Conservation (phyloP, 2,797 vertebrate species). For the Sebastes matsubarae region DNA sequence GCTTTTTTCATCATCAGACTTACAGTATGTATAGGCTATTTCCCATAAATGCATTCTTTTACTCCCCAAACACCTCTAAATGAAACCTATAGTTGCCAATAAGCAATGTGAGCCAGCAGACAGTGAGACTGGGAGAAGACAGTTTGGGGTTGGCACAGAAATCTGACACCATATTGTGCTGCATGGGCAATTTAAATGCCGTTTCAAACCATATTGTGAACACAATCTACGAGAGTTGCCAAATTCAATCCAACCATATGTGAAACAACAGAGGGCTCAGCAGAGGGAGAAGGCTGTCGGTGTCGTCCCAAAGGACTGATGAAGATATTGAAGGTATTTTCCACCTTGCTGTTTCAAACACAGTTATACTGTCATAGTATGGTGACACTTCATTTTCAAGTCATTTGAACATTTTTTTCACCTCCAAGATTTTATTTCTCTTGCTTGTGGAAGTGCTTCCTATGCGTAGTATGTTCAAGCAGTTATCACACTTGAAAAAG, state of each 20-base stretch:
- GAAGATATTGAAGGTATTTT: background rate
- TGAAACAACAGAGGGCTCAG: constrained; percentile 16
- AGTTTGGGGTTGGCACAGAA: background rate
- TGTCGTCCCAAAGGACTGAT: background rate
- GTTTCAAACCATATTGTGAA: constrained; percentile 37
- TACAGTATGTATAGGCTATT: background rate
- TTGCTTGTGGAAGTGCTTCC: background rate
- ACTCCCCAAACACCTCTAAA: background rate
- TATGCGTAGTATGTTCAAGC: background rate
- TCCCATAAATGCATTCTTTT: background rate
- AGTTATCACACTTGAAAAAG: background rate
- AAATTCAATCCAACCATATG: constrained; percentile 30
- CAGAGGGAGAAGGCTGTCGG: background rate
- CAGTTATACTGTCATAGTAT: background rate
- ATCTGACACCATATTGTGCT: constrained; percentile 22
- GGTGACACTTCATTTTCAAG: background rate
- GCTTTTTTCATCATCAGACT: background rate
- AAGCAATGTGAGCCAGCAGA: background rate
- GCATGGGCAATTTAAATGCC: constrained; percentile 14
- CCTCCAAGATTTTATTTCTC: background rate
- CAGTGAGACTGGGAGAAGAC: background rate
- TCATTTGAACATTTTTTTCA: background rate
- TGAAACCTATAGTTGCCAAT: background rate
- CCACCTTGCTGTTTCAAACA: background rate
- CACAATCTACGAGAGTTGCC: constrained; percentile 15